Evolutionary conservation across 2,113 vertebrate species (phyloP).

Genomic region (Atherinomorus stipes): DNA sequence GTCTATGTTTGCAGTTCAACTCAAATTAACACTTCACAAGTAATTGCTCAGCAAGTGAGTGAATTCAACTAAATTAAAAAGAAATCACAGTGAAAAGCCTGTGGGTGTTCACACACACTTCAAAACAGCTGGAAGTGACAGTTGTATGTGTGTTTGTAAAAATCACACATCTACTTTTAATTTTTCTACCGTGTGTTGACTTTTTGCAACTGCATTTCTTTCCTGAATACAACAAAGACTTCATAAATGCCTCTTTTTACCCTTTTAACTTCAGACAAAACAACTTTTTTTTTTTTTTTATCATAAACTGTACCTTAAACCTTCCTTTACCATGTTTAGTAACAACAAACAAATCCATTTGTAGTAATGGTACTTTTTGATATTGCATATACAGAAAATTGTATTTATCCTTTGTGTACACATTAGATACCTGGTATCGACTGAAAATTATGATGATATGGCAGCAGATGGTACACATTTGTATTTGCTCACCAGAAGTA

Average conservation of each 20-base stretch:
- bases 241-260: not conserved
- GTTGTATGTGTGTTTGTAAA: constrained; percentile 2
- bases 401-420: not conserved
- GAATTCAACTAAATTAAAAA: constrained; percentile 11
- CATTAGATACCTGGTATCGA: not conserved
- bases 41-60: not conserved
- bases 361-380: not conserved
- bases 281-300: too few relatives aligned
- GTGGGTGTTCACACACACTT: constrained; percentile 2
- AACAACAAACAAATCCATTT: not conserved
- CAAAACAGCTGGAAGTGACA: not conserved
- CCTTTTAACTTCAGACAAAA: not conserved
- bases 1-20: not conserved
- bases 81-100: constrained; percentile 7
- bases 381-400: not conserved
- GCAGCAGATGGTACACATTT: not conserved
- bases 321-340: not conserved
- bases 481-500: not conserved
- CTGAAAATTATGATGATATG: not conserved
- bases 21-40: not conserved
- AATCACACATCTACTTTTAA: constrained; percentile 20
- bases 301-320: not conserved
- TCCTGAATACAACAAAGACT: not conserved
- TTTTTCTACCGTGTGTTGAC: not conserved
- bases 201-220: not conserved